Evolutionary conservation across 2,113 vertebrate species (phyloP).

Genomic region (Cyphomyrus plagiostoma): DNA sequence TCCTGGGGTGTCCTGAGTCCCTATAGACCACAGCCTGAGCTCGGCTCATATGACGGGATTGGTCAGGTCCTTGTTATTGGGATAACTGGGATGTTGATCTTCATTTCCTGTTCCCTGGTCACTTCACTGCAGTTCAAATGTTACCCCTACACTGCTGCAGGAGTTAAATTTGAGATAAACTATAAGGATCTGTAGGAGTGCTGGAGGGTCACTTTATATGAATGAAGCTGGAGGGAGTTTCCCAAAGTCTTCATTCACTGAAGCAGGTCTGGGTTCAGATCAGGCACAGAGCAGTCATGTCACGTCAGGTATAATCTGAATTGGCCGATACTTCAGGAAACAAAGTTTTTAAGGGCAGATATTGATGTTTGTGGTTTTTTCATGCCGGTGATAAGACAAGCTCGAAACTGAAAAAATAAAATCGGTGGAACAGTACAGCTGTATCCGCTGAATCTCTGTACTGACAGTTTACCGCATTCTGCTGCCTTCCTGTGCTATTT

Average conservation of each 20-base stretch:
- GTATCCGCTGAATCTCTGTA: not conserved
- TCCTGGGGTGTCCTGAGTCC: not conserved
- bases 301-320: not conserved
- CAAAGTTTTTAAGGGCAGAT: not conserved
- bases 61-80: not conserved
- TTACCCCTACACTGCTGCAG: not conserved
- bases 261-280: not conserved
- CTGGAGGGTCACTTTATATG: not conserved
- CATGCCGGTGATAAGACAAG: not conserved
- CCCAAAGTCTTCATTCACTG: not conserved
- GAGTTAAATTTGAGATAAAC: not conserved
- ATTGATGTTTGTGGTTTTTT: not conserved
- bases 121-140: not conserved
- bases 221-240: not conserved
- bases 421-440: not conserved
- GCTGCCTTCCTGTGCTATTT: not conserved
- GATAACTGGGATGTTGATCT: not conserved
- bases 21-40: not conserved
- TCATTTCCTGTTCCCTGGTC: not conserved
- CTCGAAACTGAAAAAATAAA: not conserved
- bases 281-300: not conserved
- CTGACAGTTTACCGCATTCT: not conserved
- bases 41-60: not conserved
- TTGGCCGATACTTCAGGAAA: not conserved
- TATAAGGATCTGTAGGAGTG: not conserved